Percentiles rank a stretch among this genome's conserved stretches.
Conservation (phyloP, 2,113 vertebrate species). For the Paracanthobrama guichenoti region DNA sequence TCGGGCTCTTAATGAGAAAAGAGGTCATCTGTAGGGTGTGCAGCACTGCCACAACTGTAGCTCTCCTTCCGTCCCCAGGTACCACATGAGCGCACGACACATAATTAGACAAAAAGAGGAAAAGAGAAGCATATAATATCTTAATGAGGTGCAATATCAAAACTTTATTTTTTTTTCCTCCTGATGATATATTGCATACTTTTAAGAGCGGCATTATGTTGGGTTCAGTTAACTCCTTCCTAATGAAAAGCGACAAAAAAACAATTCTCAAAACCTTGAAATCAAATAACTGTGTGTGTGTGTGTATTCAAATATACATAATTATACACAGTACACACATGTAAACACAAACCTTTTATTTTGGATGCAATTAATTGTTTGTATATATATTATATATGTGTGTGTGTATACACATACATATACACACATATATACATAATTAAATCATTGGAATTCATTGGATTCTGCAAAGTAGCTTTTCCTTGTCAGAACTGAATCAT, state of each 20-base stretch:
- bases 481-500: too few species aligned
- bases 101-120: constrained; percentile 47
- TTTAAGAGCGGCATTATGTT: not conserved
- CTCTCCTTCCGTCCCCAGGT: constrained; percentile 56
- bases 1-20: constrained; percentile 60
- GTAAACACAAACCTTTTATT: too few species aligned
- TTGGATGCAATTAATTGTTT: too few species aligned
- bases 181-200: not conserved
- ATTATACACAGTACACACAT: too few species aligned
- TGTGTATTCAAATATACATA: too few species aligned
- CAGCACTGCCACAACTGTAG: constrained; percentile 54
- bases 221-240: not conserved
- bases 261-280: not conserved
- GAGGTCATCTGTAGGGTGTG: constrained; percentile 57
- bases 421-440: too few species aligned
- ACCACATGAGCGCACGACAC: constrained; percentile 47
- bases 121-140: constrained; percentile 38
- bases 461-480: too few species aligned
- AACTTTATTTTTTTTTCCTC: constrained; percentile 25
- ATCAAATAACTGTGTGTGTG: not conserved
- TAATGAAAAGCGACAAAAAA: not conserved
- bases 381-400: too few species aligned
- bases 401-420: too few species aligned
- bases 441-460: too few species aligned
- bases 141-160: constrained; percentile 30